Evolutionary conservation across 2,113 vertebrate genomes (phyloP).

Genomic region (Pteropus alecto): DNA sequence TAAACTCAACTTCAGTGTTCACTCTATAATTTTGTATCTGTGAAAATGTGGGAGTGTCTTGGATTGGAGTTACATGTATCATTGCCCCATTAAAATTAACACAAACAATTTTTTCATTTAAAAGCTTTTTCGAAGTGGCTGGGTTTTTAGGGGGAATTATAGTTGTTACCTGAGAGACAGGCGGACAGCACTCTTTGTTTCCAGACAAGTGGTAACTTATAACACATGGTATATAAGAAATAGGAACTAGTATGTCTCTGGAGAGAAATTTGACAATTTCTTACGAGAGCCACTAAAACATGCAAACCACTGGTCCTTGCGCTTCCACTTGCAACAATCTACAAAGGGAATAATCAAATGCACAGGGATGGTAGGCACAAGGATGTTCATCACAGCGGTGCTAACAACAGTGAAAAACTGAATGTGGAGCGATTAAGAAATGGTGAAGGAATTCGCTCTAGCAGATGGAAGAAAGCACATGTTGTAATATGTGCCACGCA

Average conservation of each 20-base stretch:
- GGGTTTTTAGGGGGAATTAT: not conserved
- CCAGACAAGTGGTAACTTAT: not conserved
- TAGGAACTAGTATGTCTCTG: not conserved
- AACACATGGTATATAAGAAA: not conserved
- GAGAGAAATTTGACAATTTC: not conserved
- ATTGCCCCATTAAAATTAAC: not conserved
- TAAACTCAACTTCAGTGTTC: not conserved
- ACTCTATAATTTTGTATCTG: not conserved
- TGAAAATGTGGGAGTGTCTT: not conserved
- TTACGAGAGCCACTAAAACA: not conserved
- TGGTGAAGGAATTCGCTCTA: not conserved
- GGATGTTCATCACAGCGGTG: not conserved
- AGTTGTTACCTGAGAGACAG: not conserved
- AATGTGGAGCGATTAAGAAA: not conserved
- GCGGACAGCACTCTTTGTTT: not conserved
- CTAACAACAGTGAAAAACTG: not conserved
- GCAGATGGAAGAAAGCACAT: not conserved
- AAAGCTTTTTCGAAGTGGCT: not conserved
- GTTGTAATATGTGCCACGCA: no score
- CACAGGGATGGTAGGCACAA: not conserved
- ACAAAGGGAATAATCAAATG: not conserved
- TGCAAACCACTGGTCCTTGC: not conserved
- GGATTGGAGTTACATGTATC: not conserved
- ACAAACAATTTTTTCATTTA: not conserved
- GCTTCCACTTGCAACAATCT: not conserved